Base-by-base conservation (phyloP, 2,797 vertebrate species). In the Emys orbicularis region DNA sequence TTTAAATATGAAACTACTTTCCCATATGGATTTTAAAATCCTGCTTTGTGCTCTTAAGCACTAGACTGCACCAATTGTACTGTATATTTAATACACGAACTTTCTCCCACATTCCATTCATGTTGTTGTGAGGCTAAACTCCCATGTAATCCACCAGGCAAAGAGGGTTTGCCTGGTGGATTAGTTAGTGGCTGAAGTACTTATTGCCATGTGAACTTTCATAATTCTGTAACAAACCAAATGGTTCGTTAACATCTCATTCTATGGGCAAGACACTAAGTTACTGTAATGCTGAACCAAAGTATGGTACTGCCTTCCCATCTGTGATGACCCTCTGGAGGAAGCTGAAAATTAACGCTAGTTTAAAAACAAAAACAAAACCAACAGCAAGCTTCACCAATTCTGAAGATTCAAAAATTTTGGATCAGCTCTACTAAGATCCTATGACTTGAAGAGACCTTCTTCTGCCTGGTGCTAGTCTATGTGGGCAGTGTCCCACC, bases 171-270 rank as follows among this genome's bases (percentile, higher is more conserved):
- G 18, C 29, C 50, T 37, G 31, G 29, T 44, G 44, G 56, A 52
- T 19, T 18, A 6, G 3, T 79, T 52, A 10, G 1, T 0, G 0
- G 23, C 81, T 86, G 27, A 82, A 50, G 0, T 0, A 77, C 11
- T 0, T 0, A 81, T 86, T 9, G 1, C 12, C 34, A 56, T 83
- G 37, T 68, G 53, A 90, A 31, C 6, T 23, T 52, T 34, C 72
- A 37, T 88, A 49, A n/a, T 47, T 3, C n/a, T 84, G 1, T 65
- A 41, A 11, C 50, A 27, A 47, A 7, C n/a, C 2, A 5, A 77
- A 87, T 49, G 44, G 25, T 49, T 47, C 49, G 25, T 77, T 27
- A 47, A 47, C 25, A 15, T 77, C 19, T 72, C 44, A 29, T 47
- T 44, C 12, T 29, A 15, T 49, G 27, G 74, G 74, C 74, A 49